phyloP scores from a whole-genome alignment of 1,140 invertebrate genomes.

The Bombus sibiricus region DNA sequence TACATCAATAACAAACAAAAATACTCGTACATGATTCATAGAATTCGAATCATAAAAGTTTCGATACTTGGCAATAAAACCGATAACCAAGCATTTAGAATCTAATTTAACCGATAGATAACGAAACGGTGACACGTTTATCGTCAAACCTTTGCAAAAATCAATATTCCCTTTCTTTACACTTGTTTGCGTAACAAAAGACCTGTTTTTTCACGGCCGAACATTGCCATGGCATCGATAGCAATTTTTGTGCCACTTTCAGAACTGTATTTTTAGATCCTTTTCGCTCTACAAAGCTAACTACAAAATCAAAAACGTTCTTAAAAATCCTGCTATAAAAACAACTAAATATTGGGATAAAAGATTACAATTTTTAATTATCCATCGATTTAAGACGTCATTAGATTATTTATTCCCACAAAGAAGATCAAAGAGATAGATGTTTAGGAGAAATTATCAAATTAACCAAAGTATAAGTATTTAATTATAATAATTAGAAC shows the following conservation, averaged over 20 bases:
- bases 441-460: too few relatives aligned
- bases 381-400: too few relatives aligned
- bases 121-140: neutral
- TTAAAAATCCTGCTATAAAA: too few relatives aligned
- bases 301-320: too few relatives aligned
- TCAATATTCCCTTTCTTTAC: conserved; percentile 12
- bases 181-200: neutral
- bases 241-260: too few relatives aligned
- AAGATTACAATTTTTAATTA: too few relatives aligned
- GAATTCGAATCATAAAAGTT: neutral
- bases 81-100: neutral
- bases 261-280: neutral
- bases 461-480: too few relatives aligned
- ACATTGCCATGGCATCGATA: neutral
- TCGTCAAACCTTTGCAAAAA: neutral
- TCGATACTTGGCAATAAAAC: neutral
- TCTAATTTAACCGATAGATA: neutral
- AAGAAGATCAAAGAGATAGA: too few relatives aligned
- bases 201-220: neutral
- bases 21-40: neutral
- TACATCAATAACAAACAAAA: neutral
- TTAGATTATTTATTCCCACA: too few relatives aligned
- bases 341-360: too few relatives aligned
- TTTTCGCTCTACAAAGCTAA: too few relatives aligned
- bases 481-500: too few relatives aligned